A percentile compares a stretch with the other conserved stretches of the same genome.
These are phyloP conservation scores for Squalus acanthias DNA, from an alignment of 2,797 vertebrate species.

Conservation along the genomic window DNA sequence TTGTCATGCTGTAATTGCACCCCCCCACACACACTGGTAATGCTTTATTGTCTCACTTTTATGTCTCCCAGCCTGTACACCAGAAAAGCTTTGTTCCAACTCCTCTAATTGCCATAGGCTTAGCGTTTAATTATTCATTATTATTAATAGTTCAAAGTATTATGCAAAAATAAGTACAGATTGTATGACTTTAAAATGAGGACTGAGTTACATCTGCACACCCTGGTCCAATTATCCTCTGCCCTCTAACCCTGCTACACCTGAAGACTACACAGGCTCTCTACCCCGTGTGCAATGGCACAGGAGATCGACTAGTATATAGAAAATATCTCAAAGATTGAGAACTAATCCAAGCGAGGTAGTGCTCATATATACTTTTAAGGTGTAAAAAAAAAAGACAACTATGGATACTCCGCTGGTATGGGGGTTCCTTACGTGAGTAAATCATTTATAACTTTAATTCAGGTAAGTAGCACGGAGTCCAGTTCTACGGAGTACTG, in stretches of 20 bases:
- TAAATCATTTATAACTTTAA: neutral
- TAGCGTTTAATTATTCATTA: neutral
- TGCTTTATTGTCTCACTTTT: too few species aligned
- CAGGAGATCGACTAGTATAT: neutral
- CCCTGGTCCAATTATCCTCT: neutral
- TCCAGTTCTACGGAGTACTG: too few species aligned
- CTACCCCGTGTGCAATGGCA: neutral
- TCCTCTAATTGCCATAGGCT: neutral
- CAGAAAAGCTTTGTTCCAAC: neutral
- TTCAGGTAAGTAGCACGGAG: neutral
- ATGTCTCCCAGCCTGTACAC: neutral
- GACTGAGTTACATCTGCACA: neutral
- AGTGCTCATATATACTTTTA: neutral
- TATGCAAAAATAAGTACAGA: neutral
- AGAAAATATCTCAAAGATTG: neutral
- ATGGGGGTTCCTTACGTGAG: neutral
- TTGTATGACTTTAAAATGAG: neutral
- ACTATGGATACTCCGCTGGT: neutral
- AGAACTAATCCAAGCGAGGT: neutral
- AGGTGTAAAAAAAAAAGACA: neutral
- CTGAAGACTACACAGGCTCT: neutral
- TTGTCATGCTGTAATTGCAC: too few species aligned
- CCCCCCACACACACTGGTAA: too few species aligned
- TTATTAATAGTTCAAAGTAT: neutral
- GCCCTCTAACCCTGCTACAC: neutral